These are phyloP conservation scores for Nipponacmea schrenckii DNA, from an alignment of 2,888 invertebrate genomes.

Conservation along the genomic window DNA sequence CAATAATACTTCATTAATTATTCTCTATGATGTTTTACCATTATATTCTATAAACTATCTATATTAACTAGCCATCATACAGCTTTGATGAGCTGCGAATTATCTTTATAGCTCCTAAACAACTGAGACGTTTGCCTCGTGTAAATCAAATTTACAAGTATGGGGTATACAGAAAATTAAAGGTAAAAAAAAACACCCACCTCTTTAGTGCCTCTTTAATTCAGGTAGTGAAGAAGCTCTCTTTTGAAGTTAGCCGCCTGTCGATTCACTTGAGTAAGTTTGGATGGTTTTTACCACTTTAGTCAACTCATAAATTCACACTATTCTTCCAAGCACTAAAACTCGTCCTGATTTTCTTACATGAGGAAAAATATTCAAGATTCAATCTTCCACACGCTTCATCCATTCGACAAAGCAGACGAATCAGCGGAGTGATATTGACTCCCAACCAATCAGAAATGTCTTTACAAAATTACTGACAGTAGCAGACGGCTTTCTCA, in stretches of 20 bases:
- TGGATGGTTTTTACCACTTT: background rate
- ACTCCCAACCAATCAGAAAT: background rate
- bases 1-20: too few species aligned
- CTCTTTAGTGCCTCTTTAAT: background rate
- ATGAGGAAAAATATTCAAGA: background rate
- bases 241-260: constrained; percentile 1
- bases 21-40: too few species aligned
- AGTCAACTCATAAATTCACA: background rate
- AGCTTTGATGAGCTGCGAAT: too few species aligned
- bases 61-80: too few species aligned
- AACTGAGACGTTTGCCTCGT: background rate
- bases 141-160: background rate
- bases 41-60: too few species aligned
- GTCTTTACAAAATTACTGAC: constrained; percentile 5
- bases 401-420: constrained; percentile 7
- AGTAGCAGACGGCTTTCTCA: constrained; percentile 6
- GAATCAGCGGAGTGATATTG: constrained; percentile 7
- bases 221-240: background rate
- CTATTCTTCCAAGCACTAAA: constrained; percentile 2
- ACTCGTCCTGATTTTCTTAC: background rate
- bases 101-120: too few species aligned
- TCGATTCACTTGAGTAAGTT: background rate
- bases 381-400: constrained; percentile 4
- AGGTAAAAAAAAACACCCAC: background rate
- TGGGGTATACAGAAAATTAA: too few species aligned